A percentile compares a stretch with the other conserved stretches of the same genome.
Conservation (phyloP, 2,797 vertebrate species). For the Allobates femoralis region DNA sequence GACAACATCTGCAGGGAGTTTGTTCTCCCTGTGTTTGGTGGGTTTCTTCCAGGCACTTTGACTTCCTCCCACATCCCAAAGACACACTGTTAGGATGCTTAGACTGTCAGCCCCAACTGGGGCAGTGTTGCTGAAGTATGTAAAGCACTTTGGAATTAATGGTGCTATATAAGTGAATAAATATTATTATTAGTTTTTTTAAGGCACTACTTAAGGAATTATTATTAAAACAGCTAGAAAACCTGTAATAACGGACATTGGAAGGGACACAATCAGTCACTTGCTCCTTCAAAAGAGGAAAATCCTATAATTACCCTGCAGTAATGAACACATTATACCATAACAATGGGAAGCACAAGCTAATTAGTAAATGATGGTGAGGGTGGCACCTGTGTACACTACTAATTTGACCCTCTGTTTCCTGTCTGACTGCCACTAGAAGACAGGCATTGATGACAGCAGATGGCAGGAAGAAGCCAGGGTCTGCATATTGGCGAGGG, state of each 20-base stretch:
- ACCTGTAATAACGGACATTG: conserved; percentile 14
- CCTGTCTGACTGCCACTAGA: background rate
- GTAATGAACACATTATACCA: background rate
- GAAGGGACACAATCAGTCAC: conserved; percentile 6
- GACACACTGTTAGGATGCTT: too few relatives aligned
- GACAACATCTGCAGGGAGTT: too few relatives aligned
- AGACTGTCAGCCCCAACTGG: too few relatives aligned
- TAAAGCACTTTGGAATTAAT: too few relatives aligned
- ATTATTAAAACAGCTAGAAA: conserved; percentile 10
- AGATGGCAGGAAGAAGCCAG: conserved; percentile 15
- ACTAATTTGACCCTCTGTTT: background rate
- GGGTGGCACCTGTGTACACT: background rate
- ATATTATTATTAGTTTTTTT: too few relatives aligned
- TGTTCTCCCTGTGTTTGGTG: too few relatives aligned
- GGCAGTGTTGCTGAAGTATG: too few relatives aligned
- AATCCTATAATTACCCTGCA: conserved; percentile 34
- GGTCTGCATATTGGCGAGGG: background rate
- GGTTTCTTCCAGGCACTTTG: too few relatives aligned
- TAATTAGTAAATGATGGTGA: background rate
- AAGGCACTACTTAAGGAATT: background rate
- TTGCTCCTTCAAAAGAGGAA: background rate
- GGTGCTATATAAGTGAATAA: too few relatives aligned
- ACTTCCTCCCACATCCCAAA: too few relatives aligned
- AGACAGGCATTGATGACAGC: background rate
- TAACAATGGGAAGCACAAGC: background rate